Evolutionary conservation across 2,888 invertebrate species (phyloP), one percentile per base, ranked within the genome.

Genomic region (Chaitophorus viminalis): DNA sequence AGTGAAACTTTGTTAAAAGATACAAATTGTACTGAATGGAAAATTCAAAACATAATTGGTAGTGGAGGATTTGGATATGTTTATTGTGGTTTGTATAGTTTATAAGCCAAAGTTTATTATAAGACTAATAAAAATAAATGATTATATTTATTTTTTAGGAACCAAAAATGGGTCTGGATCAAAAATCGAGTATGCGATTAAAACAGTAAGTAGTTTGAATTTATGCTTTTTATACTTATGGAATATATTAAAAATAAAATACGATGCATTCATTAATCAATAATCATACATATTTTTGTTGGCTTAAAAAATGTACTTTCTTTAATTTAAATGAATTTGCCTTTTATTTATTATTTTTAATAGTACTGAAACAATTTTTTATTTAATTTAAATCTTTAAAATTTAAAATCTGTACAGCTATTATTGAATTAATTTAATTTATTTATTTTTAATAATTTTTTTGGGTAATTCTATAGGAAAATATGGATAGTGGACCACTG

Each of bases 11-110:
- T 97, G 85, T 92, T 98, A 89, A 94, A 94, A 83, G 98, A 98
- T 92, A 93, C 96, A 74, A 93, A 93, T 33, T 94, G 95, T 90
- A 96, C 95, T 90, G 93, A 95, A 91, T 99, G 98, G 98, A 94
- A 94, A 90, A 92, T 98, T 89, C 98, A 98, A 1, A 94, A 95
- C 90, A 94, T 96, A 8, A 95, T 98, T 90, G 98, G 98, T 18
- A 91, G 93, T 89, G 98, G 98, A 88, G 98, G 98, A 89, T 98
- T 98, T 92, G 98, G 98, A 5, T 95, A 97, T 90, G 97, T 98
- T 90, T 98, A 98, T 92, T 92, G 97, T 88, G 94, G 94, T 94
- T 31, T 14, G 78, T 84, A 70, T 29, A 29, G 29, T 17, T 11
- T 70, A n/a, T 65, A 3, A 70, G 11, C 4, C 14, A 31, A 31